phyloP scores from a whole-genome alignment of 2,797 vertebrate species.

The Parotocinclus haroldoi region DNA sequence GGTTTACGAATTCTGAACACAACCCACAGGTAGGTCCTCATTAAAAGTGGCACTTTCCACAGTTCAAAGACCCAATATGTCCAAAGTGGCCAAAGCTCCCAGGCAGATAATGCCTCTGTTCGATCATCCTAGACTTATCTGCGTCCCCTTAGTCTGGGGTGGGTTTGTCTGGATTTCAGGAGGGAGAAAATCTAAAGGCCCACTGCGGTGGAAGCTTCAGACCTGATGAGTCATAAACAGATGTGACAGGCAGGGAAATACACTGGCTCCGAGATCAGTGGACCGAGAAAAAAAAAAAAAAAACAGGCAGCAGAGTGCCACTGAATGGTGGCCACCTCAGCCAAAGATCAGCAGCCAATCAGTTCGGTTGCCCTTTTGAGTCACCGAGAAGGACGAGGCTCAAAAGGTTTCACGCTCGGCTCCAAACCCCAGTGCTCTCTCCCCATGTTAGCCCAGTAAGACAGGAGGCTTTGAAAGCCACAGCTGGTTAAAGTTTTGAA shows the following conservation, averaged over 20 bases:
- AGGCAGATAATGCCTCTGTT: slow-evolving; percentile 5
- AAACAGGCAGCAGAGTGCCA: slow-evolving; percentile 18
- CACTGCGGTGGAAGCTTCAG: slow-evolving; percentile 29
- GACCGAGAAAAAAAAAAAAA: background rate
- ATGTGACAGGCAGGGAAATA: slow-evolving; percentile 36
- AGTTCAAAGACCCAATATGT: slow-evolving; percentile 1
- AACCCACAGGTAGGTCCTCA: background rate
- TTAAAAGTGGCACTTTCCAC: slow-evolving; percentile 1
- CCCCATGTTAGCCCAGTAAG: background rate
- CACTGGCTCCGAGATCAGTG: slow-evolving; percentile 22
- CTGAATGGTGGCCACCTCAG: slow-evolving; percentile 16
- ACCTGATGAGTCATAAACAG: slow-evolving; percentile 34
- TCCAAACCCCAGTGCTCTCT: background rate
- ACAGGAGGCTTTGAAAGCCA: background rate
- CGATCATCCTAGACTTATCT: background rate
- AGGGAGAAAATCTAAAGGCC: background rate
- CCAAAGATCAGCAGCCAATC: slow-evolving; percentile 26
- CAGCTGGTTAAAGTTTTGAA: slow-evolving; percentile 4
- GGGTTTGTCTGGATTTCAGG: slow-evolving; percentile 8
- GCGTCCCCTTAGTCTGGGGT: background rate
- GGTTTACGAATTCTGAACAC: too few relatives aligned
- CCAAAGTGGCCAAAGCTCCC: background rate
- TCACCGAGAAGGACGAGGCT: slow-evolving; percentile 9
- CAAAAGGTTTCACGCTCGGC: background rate
- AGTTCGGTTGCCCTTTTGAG: slow-evolving; percentile 13